Evolutionary conservation across 2,113 vertebrate genomes (phyloP), one percentile per base, ranked within the genome.

Genomic region (Podilymbus podiceps): DNA sequence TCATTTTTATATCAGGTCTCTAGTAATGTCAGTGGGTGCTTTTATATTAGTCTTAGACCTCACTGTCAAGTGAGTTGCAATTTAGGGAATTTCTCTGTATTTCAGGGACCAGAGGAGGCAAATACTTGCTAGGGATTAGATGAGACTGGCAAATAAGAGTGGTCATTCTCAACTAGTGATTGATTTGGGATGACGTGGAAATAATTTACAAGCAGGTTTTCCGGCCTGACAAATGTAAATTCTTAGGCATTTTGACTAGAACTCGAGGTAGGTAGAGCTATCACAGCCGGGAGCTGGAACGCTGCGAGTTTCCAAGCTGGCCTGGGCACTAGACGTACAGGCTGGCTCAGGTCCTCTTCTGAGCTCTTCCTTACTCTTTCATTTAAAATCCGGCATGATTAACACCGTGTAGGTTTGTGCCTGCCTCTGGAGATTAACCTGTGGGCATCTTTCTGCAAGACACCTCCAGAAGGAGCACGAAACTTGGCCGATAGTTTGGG

Each of bases 221-320:
- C 40, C 20, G 20, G 72, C 8, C 72, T 85, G 71, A 64, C 31
- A 30, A 12, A 44, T 50, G 49, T 50, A 47, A 23, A 42, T 85
- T 50, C 5, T 21, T 15, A 19, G n/a, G 49, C 20, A 0, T 82
- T 90, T 73, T 49, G 79, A 46, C 58, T 49, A 12, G 42, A 7
- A 3, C 5, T 7, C 8, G 63, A 15, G 59, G 82, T 30, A 8
- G 46, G 28, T 8, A 15, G 46, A 69, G 75, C 87, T 55, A 2
- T 27, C 19, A 5, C 71, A 22, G 79, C 62, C 24, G 44, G 38
- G 50, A 64, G 72, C 72, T 2, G 0, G 27, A 7, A 8, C 1
- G 22, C 8, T 9, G 30, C 0, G 3, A 1, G 21, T 2, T 28
- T 9, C 46, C 46, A 6, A 6, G 31, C 40, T 16, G 8, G 4